Base-by-base conservation (phyloP, 2,113 vertebrate genomes). In the Opisthocomus hoazin region DNA sequence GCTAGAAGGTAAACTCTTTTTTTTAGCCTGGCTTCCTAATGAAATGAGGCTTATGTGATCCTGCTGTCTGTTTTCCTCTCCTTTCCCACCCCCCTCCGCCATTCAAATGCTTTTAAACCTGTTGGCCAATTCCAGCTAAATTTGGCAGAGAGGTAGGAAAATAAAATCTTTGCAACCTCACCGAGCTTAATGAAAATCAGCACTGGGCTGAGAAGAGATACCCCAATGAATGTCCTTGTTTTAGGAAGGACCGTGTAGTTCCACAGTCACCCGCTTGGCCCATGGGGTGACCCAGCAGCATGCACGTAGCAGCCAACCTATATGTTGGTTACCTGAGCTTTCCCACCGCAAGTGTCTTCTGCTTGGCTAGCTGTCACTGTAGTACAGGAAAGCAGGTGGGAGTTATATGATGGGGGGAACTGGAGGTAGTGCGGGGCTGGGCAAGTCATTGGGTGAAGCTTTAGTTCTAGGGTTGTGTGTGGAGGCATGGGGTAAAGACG, bases 41-140 rank as follows among this genome's bases (percentile, higher is more conserved):
- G 45, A 96, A 89, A 92, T 90, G 76, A 95, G 80, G 83, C 68
- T 95, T 95, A 86, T 90, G 68, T 61, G 93, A 90, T 92, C 68
- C 89, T 94, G 88, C 95, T 93, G 83, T 93, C 90, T 91, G 66
- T 95, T 94, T 95, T 95, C 86, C 53, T 94, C 54, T 90, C 86
- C 82, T 93, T 96, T 95, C 83, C 89, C 89, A 96, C 60, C 37
- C 76, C 89, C 86, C 83, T 97, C 89, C 86, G 56, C 79, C 56
- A 86, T 81, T 94, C 68, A 84, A 88, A 89, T 66, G 91, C 84
- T 90, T 89, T 93, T 65, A 96, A 96, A 95, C 86, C 89, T 90
- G 89, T 94, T 93, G 93, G 90, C 83, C 89, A 95, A 84, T 92
- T 94, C 84, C 93, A 95, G 89, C 71, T 93, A 77, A 90, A 92